Evolutionary conservation across 2,888 invertebrate genomes (phyloP), one percentile per base, ranked within the genome.

Genomic region (Drosophila subsilvestris): DNA sequence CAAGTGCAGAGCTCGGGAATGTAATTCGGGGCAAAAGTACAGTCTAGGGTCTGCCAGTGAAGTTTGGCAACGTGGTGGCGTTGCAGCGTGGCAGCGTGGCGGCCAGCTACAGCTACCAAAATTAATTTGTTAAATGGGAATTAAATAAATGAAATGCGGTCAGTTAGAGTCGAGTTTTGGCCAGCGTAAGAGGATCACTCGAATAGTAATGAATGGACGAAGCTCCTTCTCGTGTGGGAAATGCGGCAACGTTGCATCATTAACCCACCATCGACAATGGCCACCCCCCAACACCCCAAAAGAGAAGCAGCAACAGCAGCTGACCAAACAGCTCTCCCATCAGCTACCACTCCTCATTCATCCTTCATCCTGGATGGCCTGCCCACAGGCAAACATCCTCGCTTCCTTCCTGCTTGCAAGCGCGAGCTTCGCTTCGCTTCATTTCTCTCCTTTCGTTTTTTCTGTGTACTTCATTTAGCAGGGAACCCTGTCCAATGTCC

Each of bases 311-410:
- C 20, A 60, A 53, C 65, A 70, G 82, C 82, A 83, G 75, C 88
- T 83, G 88, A 74, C 79, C 88, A 87, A 87, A 85, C 82, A 84
- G 60, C 9, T 22, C 48, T 37, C 78, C 74, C 77, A 68, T 14
- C 37, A n/a, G 27, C 32, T 42, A 53, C 45, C 68, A 17, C 51
- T 53, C 76, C 66, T 55, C n/a, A 6, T 10, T 17, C 9, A 10
- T 12, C 6, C 20, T 12, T 37, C 12, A 9, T 14, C 18, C 25
- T 17, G 71, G 42, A 62, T 62, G 51, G 56, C 55, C 74, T 86
- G 87, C 87, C 82, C 82, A 85, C 87, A 81, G 72, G 82, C 79
- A 72, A 75, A 82, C 82, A 85, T 87, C 85, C 82, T 63, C 50
- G 80, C 61, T 87, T 87, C 82, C 82, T 82, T 82, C 85, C 71